Percentiles rank a stretch among this genome's conserved stretches.
Conservation (phyloP, 2,113 vertebrate genomes). For the Rallus limicola region DNA sequence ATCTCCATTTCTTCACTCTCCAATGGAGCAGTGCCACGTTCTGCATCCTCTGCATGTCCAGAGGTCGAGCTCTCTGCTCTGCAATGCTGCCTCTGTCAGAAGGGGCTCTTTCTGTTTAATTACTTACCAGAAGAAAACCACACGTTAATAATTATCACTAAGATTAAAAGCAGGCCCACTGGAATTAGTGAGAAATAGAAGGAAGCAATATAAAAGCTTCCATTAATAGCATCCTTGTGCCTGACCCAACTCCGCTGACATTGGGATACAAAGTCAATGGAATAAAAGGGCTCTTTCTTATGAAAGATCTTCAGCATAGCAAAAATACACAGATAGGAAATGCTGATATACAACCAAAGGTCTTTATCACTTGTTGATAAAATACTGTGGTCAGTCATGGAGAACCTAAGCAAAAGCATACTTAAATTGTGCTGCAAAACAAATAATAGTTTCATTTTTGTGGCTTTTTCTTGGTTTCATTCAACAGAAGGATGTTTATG, state of each 20-base stretch:
- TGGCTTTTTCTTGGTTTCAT: background rate
- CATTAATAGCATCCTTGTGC: background rate
- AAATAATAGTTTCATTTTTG: background rate
- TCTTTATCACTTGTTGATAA: background rate
- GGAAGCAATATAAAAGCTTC: background rate
- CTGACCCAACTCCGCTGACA: background rate
- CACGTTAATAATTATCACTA: background rate
- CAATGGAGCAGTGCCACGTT: accelerated
- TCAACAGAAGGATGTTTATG: background rate
- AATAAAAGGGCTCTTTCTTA: background rate
- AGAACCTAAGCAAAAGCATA: background rate
- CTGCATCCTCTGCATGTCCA: too few relatives aligned
- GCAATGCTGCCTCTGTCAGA: background rate
- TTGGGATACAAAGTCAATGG: background rate
- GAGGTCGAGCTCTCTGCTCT: background rate
- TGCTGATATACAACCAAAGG: background rate
- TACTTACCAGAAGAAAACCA: background rate
- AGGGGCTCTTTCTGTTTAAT: background rate
- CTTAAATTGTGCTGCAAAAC: background rate
- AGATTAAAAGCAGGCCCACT: background rate
- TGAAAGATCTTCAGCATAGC: background rate
- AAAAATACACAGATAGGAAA: background rate
- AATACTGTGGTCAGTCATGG: background rate
- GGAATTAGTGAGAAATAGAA: background rate
- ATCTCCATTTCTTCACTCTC: background rate